Evolutionary conservation across 2,888 invertebrate species (phyloP).

Genomic region (Torymus texanus): DNA sequence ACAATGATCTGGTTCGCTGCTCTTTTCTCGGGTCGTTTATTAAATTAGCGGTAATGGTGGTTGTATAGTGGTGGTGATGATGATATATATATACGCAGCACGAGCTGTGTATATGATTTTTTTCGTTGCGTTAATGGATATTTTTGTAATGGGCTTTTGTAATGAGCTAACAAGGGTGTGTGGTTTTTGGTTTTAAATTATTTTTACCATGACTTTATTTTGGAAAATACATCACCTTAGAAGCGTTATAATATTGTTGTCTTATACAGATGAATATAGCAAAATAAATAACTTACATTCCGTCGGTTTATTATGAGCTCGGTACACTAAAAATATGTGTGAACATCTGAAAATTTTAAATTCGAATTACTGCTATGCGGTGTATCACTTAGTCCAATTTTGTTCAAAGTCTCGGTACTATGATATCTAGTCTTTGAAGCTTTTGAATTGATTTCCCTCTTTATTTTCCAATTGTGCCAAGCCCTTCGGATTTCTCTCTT

Average conservation of each 20-base stretch:
- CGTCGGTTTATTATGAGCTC: no score
- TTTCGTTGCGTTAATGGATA: no score
- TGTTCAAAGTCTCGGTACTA: constrained; percentile 20
- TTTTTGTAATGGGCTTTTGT: no score
- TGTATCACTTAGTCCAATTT: neutral
- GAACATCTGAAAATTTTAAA: neutral
- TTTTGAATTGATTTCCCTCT: constrained; percentile 26
- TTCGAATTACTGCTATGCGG: neutral
- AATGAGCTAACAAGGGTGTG: no score
- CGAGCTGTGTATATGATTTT: no score
- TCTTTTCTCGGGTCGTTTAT: constrained; percentile 24
- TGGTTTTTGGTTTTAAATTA: no score
- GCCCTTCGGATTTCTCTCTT: constrained; percentile 26
- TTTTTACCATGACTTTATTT: no score
- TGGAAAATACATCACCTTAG: no score
- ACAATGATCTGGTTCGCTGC: constrained; percentile 15
- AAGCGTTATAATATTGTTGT: no score
- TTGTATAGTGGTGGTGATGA: neutral
- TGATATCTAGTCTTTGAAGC: neutral
- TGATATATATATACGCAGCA: neutral
- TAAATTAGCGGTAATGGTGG: constrained; percentile 25
- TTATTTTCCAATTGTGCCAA: constrained; percentile 36
- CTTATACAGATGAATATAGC: no score
- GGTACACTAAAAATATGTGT: neutral
- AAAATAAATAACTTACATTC: no score